phyloP scores from a whole-genome alignment of 2,888 invertebrate genomes.

The Sialis lutaria region DNA sequence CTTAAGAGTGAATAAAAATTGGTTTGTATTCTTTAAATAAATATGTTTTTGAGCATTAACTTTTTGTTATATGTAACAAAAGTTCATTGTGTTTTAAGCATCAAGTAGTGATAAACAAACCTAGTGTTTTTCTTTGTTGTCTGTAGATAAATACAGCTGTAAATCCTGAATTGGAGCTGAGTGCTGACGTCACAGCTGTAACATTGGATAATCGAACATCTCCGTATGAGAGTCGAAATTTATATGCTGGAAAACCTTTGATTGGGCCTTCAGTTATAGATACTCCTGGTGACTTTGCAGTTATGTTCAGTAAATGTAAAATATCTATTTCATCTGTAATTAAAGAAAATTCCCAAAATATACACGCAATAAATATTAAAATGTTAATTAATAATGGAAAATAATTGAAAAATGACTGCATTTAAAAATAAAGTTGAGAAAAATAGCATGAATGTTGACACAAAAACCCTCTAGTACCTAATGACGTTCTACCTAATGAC shows the following conservation, averaged over 20 bases:
- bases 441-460: too few relatives aligned
- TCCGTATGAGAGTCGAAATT: slow-evolving; percentile 25
- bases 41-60: too few relatives aligned
- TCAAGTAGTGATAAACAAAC: not conserved
- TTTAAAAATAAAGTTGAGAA: too few relatives aligned
- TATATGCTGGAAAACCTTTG: slow-evolving; percentile 24
- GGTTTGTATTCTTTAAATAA: too few relatives aligned
- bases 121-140: slow-evolving; percentile 25
- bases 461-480: too few relatives aligned
- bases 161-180: slow-evolving; percentile 16
- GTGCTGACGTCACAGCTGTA: slow-evolving; percentile 19
- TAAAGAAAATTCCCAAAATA: too few relatives aligned
- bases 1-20: too few relatives aligned
- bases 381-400: too few relatives aligned
- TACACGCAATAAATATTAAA: too few relatives aligned
- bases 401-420: too few relatives aligned
- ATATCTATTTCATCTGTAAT: slow-evolving; percentile 24
- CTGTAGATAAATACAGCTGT: slow-evolving; percentile 24
- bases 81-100: not conserved
- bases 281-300: slow-evolving; percentile 25
- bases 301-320: slow-evolving; percentile 24
- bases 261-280: slow-evolving; percentile 26
- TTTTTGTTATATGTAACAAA: not conserved
- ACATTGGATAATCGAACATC: slow-evolving; percentile 24
- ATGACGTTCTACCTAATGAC: too few relatives aligned